These are phyloP conservation scores for Andinoacara biseriatus DNA, from an alignment of 2,113 vertebrate species.

Conservation along the genomic window DNA sequence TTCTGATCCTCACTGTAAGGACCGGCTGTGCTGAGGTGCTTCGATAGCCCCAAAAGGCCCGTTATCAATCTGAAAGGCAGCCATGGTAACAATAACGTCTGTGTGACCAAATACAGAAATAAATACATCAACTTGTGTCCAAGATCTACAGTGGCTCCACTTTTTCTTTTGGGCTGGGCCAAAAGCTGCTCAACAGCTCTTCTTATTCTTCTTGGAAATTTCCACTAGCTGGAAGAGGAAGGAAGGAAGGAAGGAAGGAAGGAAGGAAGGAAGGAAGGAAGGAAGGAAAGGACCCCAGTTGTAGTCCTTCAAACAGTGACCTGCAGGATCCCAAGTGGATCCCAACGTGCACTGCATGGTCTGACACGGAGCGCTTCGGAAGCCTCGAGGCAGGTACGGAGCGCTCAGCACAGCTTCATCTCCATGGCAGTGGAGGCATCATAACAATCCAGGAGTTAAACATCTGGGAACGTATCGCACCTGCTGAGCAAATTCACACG, in stretches of 20 bases:
- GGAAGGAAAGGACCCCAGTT: neutral
- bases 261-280: neutral
- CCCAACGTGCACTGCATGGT: neutral
- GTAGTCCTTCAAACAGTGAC: neutral
- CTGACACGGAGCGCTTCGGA: neutral
- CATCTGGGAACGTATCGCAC: neutral
- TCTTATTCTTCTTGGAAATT: too few species aligned
- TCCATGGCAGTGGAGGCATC: constrained; percentile 23
- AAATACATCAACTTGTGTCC: neutral
- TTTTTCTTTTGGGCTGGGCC: too few species aligned
- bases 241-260: neutral
- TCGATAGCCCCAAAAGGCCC: too few species aligned
- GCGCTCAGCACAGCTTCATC: neutral
- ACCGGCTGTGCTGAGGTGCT: neutral
- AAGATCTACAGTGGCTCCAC: too few species aligned
- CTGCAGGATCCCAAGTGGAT: neutral
- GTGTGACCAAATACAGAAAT: neutral
- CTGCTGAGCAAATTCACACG: neutral
- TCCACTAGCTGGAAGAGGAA: neutral
- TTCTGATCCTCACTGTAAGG: neutral
- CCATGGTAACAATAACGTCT: neutral
- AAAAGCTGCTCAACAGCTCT: too few species aligned
- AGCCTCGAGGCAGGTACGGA: neutral
- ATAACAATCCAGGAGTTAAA: constrained; percentile 12
- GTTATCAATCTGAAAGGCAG: neutral